Evolutionary conservation across 2,888 invertebrate genomes (phyloP), one percentile per base, ranked within the genome.

Genomic region (Pristionchus fissidentatus): DNA sequence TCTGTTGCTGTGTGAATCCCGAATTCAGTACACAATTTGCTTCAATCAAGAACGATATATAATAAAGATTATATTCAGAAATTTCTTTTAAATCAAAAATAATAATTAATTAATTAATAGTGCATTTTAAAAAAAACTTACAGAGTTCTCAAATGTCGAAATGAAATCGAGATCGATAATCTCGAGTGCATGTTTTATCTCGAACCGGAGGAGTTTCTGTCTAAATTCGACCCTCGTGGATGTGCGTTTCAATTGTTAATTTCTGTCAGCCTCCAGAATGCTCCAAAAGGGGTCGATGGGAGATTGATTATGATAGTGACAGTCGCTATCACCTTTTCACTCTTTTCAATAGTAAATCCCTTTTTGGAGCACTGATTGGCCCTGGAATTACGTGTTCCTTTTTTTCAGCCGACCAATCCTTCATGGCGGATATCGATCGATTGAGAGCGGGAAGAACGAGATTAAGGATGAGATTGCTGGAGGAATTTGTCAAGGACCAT

Each of bases 381-480:
- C 55, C 49, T 38, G 62, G 38, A 26, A 52, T n/a, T 26, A 52
- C n/a, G 5, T 13, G 57, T 55, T 26, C 3, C 3, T 66, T 43
- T n/a, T 80, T 38, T 66, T 38, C 19, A 38, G 38, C 22, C 22
- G 70, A 70, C 57, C 57, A 43, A 1, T 38, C 41, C 35, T 4
- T 2, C 7, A 29, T 62, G 26, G 29, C 78, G 62, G 62, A 78
- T 46, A 52, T 49, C 38, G 73, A 35, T 80, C 70, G 38, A 75
- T 43, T 43, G 43, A 32, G 66, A 82, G 55, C 55, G 80, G 57
- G 15, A 2, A 62, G 49, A 32, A n/a, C 60, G 73, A n/a, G 75
- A 52, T 57, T 89, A 43, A 84, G 87, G 52, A 85, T 86, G 70
- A 82, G 88, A 43, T 70, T 89, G 22, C 84, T 89, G 22, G 26